These are phyloP conservation scores for Strigamia maritima DNA, from an alignment of 2,888 invertebrate genomes.

Conservation along the genomic window DNA sequence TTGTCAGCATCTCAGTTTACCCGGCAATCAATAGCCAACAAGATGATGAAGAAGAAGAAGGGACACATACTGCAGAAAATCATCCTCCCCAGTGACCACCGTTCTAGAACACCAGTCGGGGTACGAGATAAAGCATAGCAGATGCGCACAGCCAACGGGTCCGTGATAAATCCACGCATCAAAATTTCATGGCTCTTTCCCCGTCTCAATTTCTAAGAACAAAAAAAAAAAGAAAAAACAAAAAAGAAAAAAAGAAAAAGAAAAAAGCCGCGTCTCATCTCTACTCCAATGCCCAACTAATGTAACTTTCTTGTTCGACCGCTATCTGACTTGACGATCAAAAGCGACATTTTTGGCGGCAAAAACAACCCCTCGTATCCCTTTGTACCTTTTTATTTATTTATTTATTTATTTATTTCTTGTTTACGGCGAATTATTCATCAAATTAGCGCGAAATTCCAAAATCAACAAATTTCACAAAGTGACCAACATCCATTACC, in stretches of 20 bases:
- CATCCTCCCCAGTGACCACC: slow-evolving; percentile 5
- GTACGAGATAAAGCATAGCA: background rate
- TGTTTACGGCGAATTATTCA: no score
- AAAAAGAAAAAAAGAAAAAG: background rate
- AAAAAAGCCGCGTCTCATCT: background rate
- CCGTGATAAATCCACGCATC: background rate
- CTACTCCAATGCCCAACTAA: background rate
- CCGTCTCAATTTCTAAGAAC: background rate
- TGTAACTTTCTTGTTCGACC: background rate
- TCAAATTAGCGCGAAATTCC: background rate
- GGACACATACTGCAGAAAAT: background rate
- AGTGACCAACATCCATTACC: background rate
- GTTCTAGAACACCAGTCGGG: background rate
- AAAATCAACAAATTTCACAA: background rate
- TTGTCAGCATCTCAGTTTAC: slow-evolving; percentile 12
- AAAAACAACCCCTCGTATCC: no score
- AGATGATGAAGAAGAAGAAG: slow-evolving; percentile 2
- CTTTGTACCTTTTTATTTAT: no score
- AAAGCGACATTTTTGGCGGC: background rate
- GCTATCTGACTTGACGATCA: background rate
- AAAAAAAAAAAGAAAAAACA: background rate
- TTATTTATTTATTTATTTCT: no score
- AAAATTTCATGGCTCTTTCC: background rate
- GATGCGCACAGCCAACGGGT: background rate
- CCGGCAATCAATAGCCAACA: slow-evolving; percentile 6